A percentile compares a stretch with the other conserved stretches of the same genome.
Conservation (phyloP, 64 coral and sea anemone species). For the Cladopsammia gracilis region DNA sequence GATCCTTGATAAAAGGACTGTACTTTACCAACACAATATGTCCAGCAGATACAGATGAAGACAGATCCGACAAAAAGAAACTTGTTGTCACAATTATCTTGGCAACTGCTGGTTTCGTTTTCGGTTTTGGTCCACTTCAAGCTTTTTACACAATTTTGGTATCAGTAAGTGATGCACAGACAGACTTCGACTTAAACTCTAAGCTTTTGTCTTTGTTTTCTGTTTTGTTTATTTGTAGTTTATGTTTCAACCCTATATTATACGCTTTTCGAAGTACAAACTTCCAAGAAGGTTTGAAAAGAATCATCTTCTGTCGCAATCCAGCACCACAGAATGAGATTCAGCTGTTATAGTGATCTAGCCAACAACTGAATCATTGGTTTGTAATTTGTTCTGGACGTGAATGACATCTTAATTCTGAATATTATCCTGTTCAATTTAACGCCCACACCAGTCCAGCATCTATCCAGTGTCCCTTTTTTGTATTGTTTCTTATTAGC, state of each 20-base stretch:
- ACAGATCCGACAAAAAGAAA: slow-evolving; percentile 46
- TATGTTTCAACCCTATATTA: neutral
- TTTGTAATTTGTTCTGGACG: too few relatives aligned
- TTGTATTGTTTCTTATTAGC: too few relatives aligned
- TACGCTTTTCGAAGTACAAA: neutral
- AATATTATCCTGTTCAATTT: too few relatives aligned
- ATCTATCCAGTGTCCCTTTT: too few relatives aligned
- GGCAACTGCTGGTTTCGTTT: neutral
- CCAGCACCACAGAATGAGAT: too few relatives aligned
- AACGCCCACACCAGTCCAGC: too few relatives aligned
- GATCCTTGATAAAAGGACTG: slow-evolving; percentile 45
- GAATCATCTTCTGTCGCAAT: neutral
- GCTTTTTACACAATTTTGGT: neutral
- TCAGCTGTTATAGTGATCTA: too few relatives aligned
- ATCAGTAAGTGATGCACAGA: neutral
- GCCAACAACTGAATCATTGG: too few relatives aligned
- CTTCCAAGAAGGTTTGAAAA: neutral
- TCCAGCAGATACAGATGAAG: neutral
- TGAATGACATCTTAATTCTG: too few relatives aligned
- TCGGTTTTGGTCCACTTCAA: neutral
- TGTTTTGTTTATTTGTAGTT: neutral
- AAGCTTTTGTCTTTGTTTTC: too few relatives aligned
- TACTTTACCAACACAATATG: slow-evolving; percentile 52
- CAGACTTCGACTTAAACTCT: too few relatives aligned
- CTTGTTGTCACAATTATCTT: neutral